phyloP scores from a whole-genome alignment of 2,113 vertebrate genomes.

The Oceanodroma tethys region DNA sequence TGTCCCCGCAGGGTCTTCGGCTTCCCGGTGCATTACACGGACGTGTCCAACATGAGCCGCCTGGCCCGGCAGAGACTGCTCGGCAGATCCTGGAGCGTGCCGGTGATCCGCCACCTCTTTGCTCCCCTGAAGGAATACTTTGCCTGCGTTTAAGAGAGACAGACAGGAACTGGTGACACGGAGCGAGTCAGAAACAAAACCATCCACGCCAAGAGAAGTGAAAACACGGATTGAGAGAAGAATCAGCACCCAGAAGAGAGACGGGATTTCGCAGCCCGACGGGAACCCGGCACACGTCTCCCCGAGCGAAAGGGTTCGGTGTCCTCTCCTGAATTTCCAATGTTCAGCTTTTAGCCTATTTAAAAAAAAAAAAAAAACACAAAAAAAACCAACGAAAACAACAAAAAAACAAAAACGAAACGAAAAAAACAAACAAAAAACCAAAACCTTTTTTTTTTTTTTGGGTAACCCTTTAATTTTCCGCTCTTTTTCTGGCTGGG shows the following conservation, averaged over 20 bases:
- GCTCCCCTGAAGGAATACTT: conserved; percentile 99
- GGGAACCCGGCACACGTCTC: conserved; percentile 60
- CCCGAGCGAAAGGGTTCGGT: conserved; percentile 75
- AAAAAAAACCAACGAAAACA: conserved; percentile 17
- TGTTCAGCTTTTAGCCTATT: conserved; percentile 88
- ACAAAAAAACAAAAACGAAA: background rate
- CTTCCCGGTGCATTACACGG: conserved; percentile 97
- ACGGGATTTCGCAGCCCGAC: conserved; percentile 44
- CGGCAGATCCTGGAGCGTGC: conserved; percentile 96
- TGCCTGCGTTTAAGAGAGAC: conserved; percentile 86
- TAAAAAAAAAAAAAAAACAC: conserved; percentile 52
- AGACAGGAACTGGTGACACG: conserved; percentile 72
- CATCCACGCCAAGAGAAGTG: conserved; percentile 74
- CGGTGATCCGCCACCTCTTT: conserved; percentile 98
- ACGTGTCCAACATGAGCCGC: conserved; percentile 99
- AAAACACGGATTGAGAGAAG: conserved; percentile 74
- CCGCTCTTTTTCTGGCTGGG: conserved; percentile 89
- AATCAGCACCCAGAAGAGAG: conserved; percentile 76
- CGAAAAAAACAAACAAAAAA: background rate
- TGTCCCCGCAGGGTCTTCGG: conserved; percentile 83
- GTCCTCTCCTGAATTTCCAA: conserved; percentile 85
- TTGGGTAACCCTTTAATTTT: conserved; percentile 82
- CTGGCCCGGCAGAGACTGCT: conserved; percentile 96
- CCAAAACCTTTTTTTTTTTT: conserved; percentile 67
- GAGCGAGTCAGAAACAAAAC: conserved; percentile 73